Evolutionary conservation across 2,113 vertebrate genomes (phyloP), one percentile per base, ranked within the genome.

Genomic region (Myotis lucifugus): DNA sequence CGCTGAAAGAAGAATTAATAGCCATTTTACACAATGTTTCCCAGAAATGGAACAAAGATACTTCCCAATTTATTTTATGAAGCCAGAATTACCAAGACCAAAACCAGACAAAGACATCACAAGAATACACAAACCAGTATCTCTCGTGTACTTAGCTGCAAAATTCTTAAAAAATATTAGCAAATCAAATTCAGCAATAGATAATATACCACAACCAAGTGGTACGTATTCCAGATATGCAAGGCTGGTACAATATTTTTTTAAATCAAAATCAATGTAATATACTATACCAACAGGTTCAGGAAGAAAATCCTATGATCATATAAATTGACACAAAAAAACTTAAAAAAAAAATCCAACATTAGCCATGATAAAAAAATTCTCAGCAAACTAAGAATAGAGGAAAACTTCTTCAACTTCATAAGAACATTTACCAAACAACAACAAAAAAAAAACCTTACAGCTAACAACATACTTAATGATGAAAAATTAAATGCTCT

Each of bases 131-230:
- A 79, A 8, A 81, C 64, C 85, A 79, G 1, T 73, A 37, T 18
- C 79, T 85, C 64, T 85, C 34, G 48, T 37, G 64, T 37, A 79
- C 27, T 87, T 59, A 78, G 50, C 32, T 59, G 73, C 32, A 93
- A 79, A 93, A 70, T 85, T 46, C 29, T 89, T 85, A 56, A 78
- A 78, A 94, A 94, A 77, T 19, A 61, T 50, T 48, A 77, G 40
- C 52, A 72, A 85, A n/a, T 5, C 42, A 27, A 79, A 74, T 59
- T 32, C 46, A 85, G n/a, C 74, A 66, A 85, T 1, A 78, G 34
- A 73, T 50, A 81, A 79, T 10, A 66, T 1, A 56, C 27, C 81
- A 94, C 42, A 73, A 54, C 5, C 66, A 73, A 48, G 54, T 2
- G 42, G 18, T 48, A 93, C 52, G 42, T 37, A 61, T 67, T 52